Conservation (phyloP, 2,113 vertebrate genomes). For the Sarotherodon lohbergeri region DNA sequence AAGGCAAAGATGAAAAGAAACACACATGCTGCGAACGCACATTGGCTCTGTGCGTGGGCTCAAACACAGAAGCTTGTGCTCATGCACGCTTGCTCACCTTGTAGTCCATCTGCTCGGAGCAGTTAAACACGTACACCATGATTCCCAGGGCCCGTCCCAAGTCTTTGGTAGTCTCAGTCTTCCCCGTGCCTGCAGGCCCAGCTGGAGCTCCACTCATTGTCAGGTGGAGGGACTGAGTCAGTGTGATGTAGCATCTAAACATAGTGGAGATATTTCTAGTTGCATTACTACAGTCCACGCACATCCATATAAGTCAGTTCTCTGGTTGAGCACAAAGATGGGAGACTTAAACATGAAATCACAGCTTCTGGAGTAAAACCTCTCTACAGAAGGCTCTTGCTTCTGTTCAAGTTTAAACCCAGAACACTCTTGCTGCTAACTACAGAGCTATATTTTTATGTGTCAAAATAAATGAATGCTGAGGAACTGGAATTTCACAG, state of each 20-base stretch:
- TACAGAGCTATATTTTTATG: not conserved
- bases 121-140: constrained; percentile 98
- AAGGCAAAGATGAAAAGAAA: constrained; percentile 16
- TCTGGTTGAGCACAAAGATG: not conserved
- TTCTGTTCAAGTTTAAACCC: not conserved
- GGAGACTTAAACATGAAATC: not conserved
- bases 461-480: not conserved
- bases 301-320: not conserved
- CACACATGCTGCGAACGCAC: not conserved
- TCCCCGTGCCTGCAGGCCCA: constrained; percentile 92
- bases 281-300: not conserved
- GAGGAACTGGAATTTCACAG: not conserved
- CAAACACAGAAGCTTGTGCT: not conserved
- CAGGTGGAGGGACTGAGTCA: constrained; percentile 93
- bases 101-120: constrained; percentile 98
- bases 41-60: not conserved
- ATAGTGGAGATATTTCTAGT: not conserved
- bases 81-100: constrained; percentile 73
- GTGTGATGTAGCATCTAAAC: constrained; percentile 90
- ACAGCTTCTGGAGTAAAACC: not conserved
- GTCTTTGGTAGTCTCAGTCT: constrained; percentile 97
- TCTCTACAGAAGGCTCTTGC: not conserved
- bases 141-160: constrained; percentile 88
- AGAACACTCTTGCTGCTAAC: not conserved
- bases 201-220: constrained; percentile 93